Evolutionary conservation across 1,140 invertebrate genomes (phyloP), one percentile per base, ranked within the genome.

Genomic region (Temnothorax curvispinosus): DNA sequence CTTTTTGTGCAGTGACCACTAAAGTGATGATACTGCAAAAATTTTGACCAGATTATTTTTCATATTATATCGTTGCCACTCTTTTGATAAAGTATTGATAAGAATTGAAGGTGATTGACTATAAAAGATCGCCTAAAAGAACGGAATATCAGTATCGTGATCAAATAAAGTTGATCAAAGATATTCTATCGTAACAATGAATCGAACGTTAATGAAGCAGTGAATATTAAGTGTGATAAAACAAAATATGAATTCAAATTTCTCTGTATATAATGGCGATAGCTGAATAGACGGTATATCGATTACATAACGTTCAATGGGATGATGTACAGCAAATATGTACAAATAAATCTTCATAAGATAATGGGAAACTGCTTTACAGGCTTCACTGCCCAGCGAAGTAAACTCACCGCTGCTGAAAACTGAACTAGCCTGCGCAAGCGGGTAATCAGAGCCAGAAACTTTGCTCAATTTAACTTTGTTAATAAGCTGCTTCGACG

Each of bases 391-490:
- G 71, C 41, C 60, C 58, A 47, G 71, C 69, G 50, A 85, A 58
- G 54, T 75, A 65, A 85, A 71, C 80, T 71, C 47, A 52, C 81
- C 60, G 62, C 81, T 47, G 50, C 47, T 74, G 64, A 67, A 86
- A 88, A 86, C 74, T 54, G 81, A 86, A 67, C 35, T 74, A 77
- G 75, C 35, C 74, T 35, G 81, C 60, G 58, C 41, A 44, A 58
- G 52, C 58, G 76, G 78, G 78, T 87, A 89, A 90, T 89, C 89
- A 89, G 87, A 88, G 56, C 85, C 76, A 78, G 71, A 78, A 90
- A 90, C 85, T 90, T 90, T 87, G 72, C 71, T 89, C 88, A 90
- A 90, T 90, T 90, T 90, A 90, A 90, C 89, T 90, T 90, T 89
- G 88, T 90, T 89, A 90, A 89, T 87, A 90, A 90, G 77, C 88